These are phyloP conservation scores for Periphyllus acericola DNA, from an alignment of 2,888 invertebrate species.

Conservation along the genomic window DNA sequence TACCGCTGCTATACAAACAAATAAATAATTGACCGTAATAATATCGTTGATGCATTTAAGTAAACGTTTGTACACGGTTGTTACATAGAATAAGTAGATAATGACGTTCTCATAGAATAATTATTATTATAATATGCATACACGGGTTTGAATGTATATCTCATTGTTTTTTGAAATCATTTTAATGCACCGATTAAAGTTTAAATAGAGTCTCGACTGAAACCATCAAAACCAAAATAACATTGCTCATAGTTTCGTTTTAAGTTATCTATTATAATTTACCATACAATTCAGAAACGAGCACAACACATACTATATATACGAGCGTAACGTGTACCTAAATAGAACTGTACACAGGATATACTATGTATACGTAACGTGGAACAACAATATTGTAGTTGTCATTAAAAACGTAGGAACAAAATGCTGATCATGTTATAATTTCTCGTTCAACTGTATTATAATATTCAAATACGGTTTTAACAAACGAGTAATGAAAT, in stretches of 20 bases:
- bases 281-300: neutral
- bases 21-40: too few species aligned
- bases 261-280: neutral
- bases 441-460: neutral
- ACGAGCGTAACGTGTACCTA: too few species aligned
- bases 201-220: neutral
- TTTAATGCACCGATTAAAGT: neutral
- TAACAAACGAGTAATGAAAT: slow-evolving; percentile 24
- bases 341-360: too few species aligned
- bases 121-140: neutral
- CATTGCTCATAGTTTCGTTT: neutral
- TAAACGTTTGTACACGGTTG: neutral
- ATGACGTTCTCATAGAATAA: neutral
- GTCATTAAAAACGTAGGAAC: neutral
- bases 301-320: neutral
- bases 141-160: too few species aligned
- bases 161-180: neutral
- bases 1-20: too few species aligned
- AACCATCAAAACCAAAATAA: neutral
- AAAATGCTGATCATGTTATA: slow-evolving; percentile 12
- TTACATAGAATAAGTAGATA: neutral
- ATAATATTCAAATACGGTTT: slow-evolving; percentile 15
- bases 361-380: neutral
- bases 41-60: too few species aligned
- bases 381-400: neutral